Base-by-base conservation (phyloP, 2,113 vertebrate genomes). In the Chaenocephalus aceratus region DNA sequence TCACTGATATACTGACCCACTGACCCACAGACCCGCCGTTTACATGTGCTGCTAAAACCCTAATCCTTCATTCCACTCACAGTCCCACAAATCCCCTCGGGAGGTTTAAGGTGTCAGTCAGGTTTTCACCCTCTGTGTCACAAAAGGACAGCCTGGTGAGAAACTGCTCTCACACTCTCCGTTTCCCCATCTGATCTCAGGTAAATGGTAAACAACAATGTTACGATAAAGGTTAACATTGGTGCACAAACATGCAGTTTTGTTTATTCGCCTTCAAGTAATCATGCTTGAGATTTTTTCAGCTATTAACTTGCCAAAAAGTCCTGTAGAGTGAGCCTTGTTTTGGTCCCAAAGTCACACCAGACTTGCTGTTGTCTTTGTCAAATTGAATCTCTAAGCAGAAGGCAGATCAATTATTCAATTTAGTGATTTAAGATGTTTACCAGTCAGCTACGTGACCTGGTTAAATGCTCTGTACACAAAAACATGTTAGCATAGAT, bases 1-100 rank as follows among this genome's bases (percentile, higher is more conserved):
- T 96, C 92, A 96, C 92, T 96, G 94, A 94, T 96, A 96, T 79
- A 95, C 94, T 97, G 90, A 95, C 96, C 96, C 90, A 93, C 94
- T 96, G 92, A 96, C 96, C 95, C 75, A 93, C 69, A 95, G 90
- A 93, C 94, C 91, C 77, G 65, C 58, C 88, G 63, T 91, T 88
- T 88, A 79, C 30, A 77, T 89, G 86, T 72, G 80, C 75, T 34
- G 6, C 16, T 90, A 91, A 96, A 78, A 75, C 91, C 77, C 86
- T 96, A 94, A 96, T 92, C 95, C 86, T 70, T 88, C 86, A 82
- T 89, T 86, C 85, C 83, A 85, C 78, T 85, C 86, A 52, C 91
- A 91, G 89, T 91, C 92, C 85, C 66, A 76, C 69, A 91, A 95
- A 94, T 94, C 94, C 88, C 46, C 72, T 44, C 8, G 61, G 54